Conservation (phyloP, 1,140 invertebrate genomes). For the Drosophila repletoides region DNA sequence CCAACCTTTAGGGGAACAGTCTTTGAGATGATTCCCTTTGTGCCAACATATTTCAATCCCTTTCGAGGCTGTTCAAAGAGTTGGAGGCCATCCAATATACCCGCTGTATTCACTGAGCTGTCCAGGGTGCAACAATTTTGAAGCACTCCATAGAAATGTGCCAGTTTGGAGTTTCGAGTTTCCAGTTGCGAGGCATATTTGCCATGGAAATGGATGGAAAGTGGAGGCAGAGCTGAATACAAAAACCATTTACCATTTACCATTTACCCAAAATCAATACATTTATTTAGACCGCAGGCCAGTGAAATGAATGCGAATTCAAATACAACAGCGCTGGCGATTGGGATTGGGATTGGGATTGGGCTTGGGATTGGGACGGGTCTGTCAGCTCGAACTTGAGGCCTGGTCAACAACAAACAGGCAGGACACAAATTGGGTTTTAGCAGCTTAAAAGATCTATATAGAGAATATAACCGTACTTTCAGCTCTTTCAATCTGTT, state of each 20-base stretch:
- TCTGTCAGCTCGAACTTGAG: too few relatives aligned
- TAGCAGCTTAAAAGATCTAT: conserved; percentile 10
- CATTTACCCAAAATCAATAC: conserved; percentile 75
- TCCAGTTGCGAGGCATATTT: conserved; percentile 27
- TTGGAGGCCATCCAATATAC: background rate
- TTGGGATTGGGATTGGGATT: too few relatives aligned
- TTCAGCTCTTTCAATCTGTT: too few relatives aligned
- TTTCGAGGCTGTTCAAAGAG: too few relatives aligned
- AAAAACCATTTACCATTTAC: too few relatives aligned
- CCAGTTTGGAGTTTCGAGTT: too few relatives aligned
- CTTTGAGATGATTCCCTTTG: too few relatives aligned
- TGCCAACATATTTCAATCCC: too few relatives aligned
- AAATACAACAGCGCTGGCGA: too few relatives aligned
- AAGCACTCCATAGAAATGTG: conserved; percentile 26
- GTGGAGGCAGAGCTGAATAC: conserved; percentile 11
- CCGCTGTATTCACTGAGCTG: background rate
- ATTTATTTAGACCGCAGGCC: conserved; percentile 72
- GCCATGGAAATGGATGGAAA: background rate
- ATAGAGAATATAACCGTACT: background rate
- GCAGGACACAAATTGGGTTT: conserved; percentile 62
- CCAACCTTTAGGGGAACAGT: too few relatives aligned
- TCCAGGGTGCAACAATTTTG: conserved; percentile 33
- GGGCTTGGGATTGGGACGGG: too few relatives aligned
- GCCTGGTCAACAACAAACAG: conserved; percentile 12
- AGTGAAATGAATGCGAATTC: conserved; percentile 11